phyloP scores from a whole-genome alignment of 2,797 vertebrate species.

The Cryptoprocta ferox region DNA sequence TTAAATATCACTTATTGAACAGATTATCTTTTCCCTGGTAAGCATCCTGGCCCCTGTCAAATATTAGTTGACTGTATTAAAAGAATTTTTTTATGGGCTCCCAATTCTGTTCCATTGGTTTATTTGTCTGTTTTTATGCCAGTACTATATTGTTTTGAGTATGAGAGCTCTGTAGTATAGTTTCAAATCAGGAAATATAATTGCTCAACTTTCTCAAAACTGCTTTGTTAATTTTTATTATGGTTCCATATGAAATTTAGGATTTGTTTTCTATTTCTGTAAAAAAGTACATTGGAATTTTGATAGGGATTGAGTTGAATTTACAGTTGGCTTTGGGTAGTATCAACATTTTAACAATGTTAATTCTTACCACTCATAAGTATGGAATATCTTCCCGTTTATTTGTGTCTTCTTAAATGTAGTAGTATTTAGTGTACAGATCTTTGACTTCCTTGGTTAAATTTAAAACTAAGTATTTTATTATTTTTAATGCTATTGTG shows the following conservation, averaged over 20 bases:
- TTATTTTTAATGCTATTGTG: background rate
- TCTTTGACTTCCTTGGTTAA: background rate
- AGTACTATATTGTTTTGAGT: background rate
- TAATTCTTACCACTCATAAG: background rate
- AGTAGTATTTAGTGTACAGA: background rate
- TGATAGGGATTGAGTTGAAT: background rate
- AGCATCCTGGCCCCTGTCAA: background rate
- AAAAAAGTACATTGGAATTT: background rate
- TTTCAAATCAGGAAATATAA: background rate
- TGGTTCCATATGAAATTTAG: background rate
- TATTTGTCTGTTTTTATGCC: background rate
- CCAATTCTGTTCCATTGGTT: background rate
- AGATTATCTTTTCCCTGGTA: background rate
- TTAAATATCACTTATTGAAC: background rate
- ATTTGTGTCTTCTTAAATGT: background rate
- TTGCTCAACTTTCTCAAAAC: background rate
- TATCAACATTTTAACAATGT: background rate
- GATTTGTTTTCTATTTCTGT: background rate
- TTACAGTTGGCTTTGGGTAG: background rate
- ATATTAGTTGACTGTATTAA: background rate
- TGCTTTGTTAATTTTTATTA: background rate
- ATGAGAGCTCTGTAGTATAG: background rate
- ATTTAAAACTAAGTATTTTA: background rate
- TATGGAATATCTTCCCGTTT: background rate
- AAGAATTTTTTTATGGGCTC: background rate